phyloP scores from a whole-genome alignment of 2,888 invertebrate species.

The Eristalis pertinax region DNA sequence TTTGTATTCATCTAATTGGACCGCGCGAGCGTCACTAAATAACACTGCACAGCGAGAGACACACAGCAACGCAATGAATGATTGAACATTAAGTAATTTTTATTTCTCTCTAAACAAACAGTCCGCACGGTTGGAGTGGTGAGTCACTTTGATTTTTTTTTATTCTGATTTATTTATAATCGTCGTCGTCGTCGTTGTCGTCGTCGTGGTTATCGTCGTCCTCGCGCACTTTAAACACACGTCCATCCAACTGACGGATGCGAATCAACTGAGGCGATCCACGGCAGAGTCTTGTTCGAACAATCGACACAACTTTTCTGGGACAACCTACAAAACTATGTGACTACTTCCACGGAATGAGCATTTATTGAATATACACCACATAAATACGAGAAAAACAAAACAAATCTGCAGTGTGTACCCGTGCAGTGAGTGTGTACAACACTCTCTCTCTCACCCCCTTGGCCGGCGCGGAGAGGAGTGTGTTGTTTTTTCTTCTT shows the following conservation, averaged over 20 bases:
- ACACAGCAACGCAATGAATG: constrained; percentile 3
- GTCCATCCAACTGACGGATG: constrained; percentile 46
- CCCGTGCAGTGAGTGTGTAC: no score
- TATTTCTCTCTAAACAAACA: background rate
- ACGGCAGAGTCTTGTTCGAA: no score
- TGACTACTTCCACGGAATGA: constrained; percentile 46
- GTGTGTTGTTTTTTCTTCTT: background rate
- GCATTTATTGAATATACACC: constrained; percentile 65
- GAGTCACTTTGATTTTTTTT: no score
- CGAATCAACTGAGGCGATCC: constrained; percentile 46
- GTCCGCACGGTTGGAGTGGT: no score
- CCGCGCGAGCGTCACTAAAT: constrained; percentile 33
- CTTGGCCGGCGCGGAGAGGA: no score
- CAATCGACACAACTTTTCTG: no score
- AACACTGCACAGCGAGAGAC: no score
- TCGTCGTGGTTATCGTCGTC: no score
- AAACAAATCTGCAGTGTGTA: constrained; percentile 59
- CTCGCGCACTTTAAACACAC: background rate
- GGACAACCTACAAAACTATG: constrained; percentile 59
- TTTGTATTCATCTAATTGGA: constrained; percentile 33
- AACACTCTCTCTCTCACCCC: no score
- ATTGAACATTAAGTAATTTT: background rate
- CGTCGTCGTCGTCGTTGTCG: no score
- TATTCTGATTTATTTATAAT: no score
- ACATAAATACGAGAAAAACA: constrained; percentile 70